Evolutionary conservation across 2,797 vertebrate species (phyloP), one percentile per base, ranked within the genome.

Genomic region (Pitangus sulphuratus): DNA sequence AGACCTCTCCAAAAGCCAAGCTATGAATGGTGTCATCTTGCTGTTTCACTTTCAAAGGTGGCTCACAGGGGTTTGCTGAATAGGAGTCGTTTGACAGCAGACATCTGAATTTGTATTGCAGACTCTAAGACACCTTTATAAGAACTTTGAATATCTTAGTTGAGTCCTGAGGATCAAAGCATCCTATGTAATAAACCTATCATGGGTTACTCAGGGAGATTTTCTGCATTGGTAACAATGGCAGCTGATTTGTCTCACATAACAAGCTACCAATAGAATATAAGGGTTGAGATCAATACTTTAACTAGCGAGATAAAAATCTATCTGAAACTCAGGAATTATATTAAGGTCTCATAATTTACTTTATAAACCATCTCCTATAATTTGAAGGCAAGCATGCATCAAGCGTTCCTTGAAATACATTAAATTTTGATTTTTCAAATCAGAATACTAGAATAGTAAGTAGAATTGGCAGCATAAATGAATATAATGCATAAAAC

Each of bases 11-110:
- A 51, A 91, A 96, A 95, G 94, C 76, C 83, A 84, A 45, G 66
- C 82, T 87, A 76, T 94, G 95, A 96, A 93, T 93, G 87, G 96
- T 96, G 91, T 97, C 94, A 93, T 93, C 87, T 96, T 96, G 89
- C 96, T 96, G 95, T 95, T 96, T 91, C 85, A 17, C 91, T 95
- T 97, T 97, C 95, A 97, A 97, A 97, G 86, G 81, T 94, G 85
- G 87, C 81, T 94, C 94, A 83, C 14, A 77, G 18, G 11, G 77
- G 66, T 70, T 96, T 84, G 40, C 88, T 97, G 95, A 96, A 97
- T 95, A 95, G 90, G 80, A 97, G 30, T 84, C 78, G 28, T 88
- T 87, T 95, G 95, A 91, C 87, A 95, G 93, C 83, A 96, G 85
- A 95, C 89, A 93, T 93, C 91, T 95, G 95, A 96, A 96, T 95